These are phyloP conservation scores for Bujurquina vittata DNA, from an alignment of 2,113 vertebrate species.

Conservation along the genomic window DNA sequence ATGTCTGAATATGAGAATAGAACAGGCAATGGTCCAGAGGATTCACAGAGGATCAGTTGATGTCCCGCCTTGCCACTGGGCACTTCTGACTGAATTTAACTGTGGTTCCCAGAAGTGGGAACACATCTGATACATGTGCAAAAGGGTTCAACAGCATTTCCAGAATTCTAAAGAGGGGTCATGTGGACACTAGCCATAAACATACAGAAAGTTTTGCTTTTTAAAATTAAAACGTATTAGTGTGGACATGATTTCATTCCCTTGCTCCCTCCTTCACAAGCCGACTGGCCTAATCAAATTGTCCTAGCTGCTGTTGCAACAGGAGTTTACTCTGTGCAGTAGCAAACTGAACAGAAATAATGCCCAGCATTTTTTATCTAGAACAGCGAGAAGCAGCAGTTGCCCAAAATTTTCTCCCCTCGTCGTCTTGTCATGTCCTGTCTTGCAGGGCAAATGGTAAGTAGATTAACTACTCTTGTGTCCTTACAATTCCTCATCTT, in stretches of 20 bases:
- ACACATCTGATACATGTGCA: neutral
- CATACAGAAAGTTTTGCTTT: neutral
- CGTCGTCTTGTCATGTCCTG: constrained; percentile 47
- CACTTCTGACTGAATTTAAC: neutral
- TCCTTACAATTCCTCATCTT: constrained; percentile 36
- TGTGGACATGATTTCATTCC: neutral
- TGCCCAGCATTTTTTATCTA: constrained; percentile 64
- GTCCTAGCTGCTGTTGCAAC: constrained; percentile 32
- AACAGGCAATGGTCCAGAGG: neutral
- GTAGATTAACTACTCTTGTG: constrained; percentile 60
- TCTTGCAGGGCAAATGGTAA: constrained; percentile 67
- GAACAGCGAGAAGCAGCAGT: constrained; percentile 62
- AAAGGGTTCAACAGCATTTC: neutral
- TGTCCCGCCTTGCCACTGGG: neutral
- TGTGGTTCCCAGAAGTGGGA: neutral
- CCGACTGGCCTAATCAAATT: constrained; percentile 12
- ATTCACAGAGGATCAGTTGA: neutral
- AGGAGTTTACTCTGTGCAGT: constrained; percentile 6
- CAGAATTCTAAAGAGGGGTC: neutral
- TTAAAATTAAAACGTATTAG: neutral
- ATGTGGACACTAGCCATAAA: neutral
- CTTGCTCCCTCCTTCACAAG: neutral
- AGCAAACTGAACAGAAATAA: constrained; percentile 42
- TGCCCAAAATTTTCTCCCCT: constrained; percentile 59
- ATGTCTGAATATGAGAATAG: neutral